phyloP scores from a whole-genome alignment of 2,888 invertebrate genomes.

The Hydrotaea diabolus region DNA sequence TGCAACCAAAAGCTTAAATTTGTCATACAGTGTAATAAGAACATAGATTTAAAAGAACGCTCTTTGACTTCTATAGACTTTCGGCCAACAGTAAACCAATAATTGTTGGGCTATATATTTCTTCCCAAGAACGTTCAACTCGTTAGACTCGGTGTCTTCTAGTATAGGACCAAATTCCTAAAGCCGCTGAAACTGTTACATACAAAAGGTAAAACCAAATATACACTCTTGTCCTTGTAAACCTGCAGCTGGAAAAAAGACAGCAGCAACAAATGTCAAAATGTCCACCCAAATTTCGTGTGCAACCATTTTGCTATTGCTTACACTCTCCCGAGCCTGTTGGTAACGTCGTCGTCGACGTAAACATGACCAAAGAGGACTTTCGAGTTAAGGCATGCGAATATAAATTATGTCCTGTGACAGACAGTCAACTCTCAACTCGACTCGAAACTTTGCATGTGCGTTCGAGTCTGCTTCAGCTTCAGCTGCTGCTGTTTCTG shows the following conservation, averaged over 20 bases:
- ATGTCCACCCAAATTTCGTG: conserved; percentile 65
- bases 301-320: conserved; percentile 55
- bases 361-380: conserved; percentile 63
- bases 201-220: background rate
- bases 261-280: conserved; percentile 64
- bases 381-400: conserved; percentile 67
- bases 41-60: too few species aligned
- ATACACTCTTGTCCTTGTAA: background rate
- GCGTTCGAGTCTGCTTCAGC: conserved; percentile 55
- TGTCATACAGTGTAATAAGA: too few species aligned
- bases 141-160: too few species aligned
- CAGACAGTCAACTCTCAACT: conserved; percentile 65
- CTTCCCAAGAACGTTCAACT: too few species aligned
- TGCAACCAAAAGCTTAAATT: too few species aligned
- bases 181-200: too few species aligned
- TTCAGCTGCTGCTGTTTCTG: conserved; percentile 32
- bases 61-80: too few species aligned
- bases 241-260: conserved; percentile 5
- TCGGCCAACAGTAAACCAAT: too few species aligned
- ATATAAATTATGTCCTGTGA: conserved; percentile 71
- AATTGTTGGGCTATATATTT: too few species aligned
- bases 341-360: conserved; percentile 40
- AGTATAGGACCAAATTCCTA: too few species aligned
- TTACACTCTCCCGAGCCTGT: conserved; percentile 44
- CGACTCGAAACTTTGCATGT: conserved; percentile 53